Conservation (phyloP, 2,113 vertebrate genomes). For the Monarcha castaneiventris region DNA sequence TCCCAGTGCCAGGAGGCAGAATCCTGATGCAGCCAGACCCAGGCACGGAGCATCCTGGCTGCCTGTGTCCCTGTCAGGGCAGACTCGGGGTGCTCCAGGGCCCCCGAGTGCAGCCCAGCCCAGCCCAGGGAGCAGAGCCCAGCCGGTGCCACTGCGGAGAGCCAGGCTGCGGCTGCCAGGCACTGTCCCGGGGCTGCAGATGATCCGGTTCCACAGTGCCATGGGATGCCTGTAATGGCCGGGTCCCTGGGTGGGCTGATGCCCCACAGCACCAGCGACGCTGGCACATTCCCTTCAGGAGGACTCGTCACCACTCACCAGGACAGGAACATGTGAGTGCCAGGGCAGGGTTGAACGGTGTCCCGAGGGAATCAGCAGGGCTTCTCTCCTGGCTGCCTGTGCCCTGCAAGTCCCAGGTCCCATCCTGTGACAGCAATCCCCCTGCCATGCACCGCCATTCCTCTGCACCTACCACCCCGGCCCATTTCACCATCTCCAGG, state of each 20-base stretch:
- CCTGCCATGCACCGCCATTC: neutral
- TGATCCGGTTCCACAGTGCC: neutral
- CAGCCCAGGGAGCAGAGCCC: neutral
- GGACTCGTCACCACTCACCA: fast-evolving
- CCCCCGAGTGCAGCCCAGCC: neutral
- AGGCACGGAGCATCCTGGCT: neutral
- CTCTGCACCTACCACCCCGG: neutral
- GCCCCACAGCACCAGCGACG: neutral
- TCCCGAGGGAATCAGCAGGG: neutral
- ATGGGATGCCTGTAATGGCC: neutral
- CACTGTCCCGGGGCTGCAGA: neutral
- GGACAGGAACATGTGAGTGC: neutral
- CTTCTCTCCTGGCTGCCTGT: neutral
- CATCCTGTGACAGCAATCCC: neutral
- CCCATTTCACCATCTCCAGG: neutral
- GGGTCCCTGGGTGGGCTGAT: neutral
- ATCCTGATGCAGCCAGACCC: neutral
- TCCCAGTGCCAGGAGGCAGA: neutral
- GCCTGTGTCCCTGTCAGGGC: neutral
- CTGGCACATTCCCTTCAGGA: neutral
- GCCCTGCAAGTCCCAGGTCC: neutral
- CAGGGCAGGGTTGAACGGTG: neutral
- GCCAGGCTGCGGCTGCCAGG: neutral
- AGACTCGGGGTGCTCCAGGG: neutral
- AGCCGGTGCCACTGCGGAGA: neutral